These are phyloP conservation scores for Phocoena sinus DNA, from an alignment of 2,113 vertebrate genomes.

Conservation along the genomic window DNA sequence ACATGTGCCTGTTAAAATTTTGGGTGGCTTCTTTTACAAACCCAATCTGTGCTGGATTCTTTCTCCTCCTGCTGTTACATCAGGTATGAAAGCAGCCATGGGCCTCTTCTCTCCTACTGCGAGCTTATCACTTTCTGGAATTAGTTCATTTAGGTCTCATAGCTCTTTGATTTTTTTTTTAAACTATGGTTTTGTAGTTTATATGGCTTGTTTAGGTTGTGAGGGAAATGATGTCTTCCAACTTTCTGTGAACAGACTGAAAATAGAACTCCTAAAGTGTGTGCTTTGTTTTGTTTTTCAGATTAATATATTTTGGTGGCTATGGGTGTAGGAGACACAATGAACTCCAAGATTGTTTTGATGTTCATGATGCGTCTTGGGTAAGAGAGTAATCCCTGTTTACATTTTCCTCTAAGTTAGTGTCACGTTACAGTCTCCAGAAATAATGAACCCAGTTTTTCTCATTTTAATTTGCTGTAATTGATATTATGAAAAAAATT, in stretches of 20 bases:
- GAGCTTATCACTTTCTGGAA: background rate
- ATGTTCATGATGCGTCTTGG: conserved; percentile 94
- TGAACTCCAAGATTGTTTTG: conserved; percentile 88
- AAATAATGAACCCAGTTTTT: background rate
- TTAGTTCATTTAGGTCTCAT: background rate
- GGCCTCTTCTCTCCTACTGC: background rate
- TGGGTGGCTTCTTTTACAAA: background rate
- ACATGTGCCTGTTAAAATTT: background rate
- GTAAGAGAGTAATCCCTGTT: conserved; percentile 79
- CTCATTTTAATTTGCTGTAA: conserved; percentile 1
- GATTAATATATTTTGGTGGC: conserved; percentile 95
- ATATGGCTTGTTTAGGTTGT: background rate
- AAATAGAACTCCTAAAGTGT: background rate
- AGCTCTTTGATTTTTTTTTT: background rate
- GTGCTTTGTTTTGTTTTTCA: conserved; percentile 72
- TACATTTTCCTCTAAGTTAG: conserved; percentile 1
- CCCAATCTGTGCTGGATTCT: background rate
- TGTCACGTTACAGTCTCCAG: background rate
- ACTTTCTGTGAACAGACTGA: background rate
- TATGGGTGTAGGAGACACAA: conserved; percentile 91
- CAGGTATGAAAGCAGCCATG: background rate
- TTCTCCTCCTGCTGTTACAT: background rate
- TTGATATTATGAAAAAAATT: background rate
- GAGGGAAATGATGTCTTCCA: background rate
- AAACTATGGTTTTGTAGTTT: conserved; percentile 3